These are phyloP conservation scores for Catamblyrhynchus diadema DNA, from an alignment of 2,797 vertebrate species.

Conservation along the genomic window DNA sequence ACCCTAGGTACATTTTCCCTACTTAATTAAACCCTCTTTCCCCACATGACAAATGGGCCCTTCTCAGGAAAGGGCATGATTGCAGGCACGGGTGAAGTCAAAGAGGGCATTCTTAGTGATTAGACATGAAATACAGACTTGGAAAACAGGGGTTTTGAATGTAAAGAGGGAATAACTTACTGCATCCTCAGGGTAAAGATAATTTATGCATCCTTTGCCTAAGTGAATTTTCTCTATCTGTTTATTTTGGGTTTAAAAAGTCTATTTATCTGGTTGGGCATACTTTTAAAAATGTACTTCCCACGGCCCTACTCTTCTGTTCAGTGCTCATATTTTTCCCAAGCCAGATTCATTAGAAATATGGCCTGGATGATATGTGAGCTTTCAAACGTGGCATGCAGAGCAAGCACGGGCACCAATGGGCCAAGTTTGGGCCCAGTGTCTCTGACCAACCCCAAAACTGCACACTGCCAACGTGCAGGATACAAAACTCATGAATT, in stretches of 20 bases:
- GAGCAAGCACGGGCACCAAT: background rate
- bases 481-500: background rate
- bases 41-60: constrained; percentile 68
- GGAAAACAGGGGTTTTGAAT: constrained; percentile 35
- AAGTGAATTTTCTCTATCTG: constrained; percentile 54
- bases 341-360: constrained; percentile 42
- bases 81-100: constrained; percentile 63
- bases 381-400: background rate
- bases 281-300: constrained; percentile 33
- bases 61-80: constrained; percentile 68
- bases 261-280: constrained; percentile 38
- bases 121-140: constrained; percentile 47
- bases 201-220: constrained; percentile 60
- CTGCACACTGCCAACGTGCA: accelerated
- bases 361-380: constrained; percentile 27
- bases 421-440: background rate
- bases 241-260: constrained; percentile 51
- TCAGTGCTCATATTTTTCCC: background rate
- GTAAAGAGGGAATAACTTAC: constrained; percentile 54
- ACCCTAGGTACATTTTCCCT: constrained; percentile 73
- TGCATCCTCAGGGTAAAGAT: constrained; percentile 44
- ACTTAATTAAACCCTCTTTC: constrained; percentile 75
- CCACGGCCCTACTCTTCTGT: constrained; percentile 15
- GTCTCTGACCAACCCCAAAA: background rate
- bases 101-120: constrained; percentile 74